Conservation (phyloP, 2,888 invertebrate species). For the Brenthis ino region DNA sequence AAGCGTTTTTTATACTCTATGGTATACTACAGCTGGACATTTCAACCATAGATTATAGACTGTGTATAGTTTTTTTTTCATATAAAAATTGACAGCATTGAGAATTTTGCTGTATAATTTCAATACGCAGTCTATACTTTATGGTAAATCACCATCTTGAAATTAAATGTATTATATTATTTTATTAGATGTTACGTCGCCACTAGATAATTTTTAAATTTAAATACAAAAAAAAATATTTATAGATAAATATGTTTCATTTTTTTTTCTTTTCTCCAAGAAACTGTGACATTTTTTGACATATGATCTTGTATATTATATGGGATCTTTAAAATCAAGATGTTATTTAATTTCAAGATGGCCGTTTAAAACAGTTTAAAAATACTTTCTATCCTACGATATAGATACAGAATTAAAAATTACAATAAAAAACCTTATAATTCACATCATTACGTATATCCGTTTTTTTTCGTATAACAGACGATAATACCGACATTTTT, state of each 20-base stretch:
- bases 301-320: too few relatives aligned
- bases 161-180: conserved; percentile 9
- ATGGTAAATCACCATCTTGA: conserved; percentile 15
- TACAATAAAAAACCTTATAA: conserved; percentile 50
- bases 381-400: conserved; percentile 54
- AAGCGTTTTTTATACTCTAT: conserved; percentile 55
- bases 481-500: conserved; percentile 44
- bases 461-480: conserved; percentile 68
- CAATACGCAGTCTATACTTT: conserved; percentile 12
- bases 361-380: conserved; percentile 51
- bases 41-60: conserved; percentile 41
- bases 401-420: conserved; percentile 47
- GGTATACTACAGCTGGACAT: conserved; percentile 75
- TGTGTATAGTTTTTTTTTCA: neutral
- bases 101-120: neutral
- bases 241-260: too few relatives aligned
- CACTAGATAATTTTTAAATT: too few relatives aligned
- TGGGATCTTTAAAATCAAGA: conserved; percentile 5
- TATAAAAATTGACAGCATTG: conserved; percentile 5
- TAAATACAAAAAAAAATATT: too few relatives aligned
- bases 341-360: conserved; percentile 31
- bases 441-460: conserved; percentile 78
- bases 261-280: too few relatives aligned
- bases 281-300: too few relatives aligned
- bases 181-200: too few relatives aligned